Evolutionary conservation across 1,140 invertebrate genomes (phyloP).

Genomic region (Trigoniulus corallinus): DNA sequence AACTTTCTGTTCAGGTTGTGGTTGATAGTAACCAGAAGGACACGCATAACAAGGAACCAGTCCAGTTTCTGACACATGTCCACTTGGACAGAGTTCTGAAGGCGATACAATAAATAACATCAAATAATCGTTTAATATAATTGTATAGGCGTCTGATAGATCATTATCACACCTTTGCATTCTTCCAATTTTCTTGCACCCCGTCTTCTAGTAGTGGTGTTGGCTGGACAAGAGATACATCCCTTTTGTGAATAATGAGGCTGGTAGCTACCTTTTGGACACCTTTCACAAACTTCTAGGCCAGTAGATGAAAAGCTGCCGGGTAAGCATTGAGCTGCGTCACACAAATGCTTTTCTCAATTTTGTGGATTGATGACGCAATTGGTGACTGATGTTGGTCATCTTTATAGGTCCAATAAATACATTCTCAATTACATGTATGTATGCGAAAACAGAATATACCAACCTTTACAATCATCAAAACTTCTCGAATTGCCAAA

Average conservation of each 20-base stretch:
- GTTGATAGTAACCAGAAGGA: constrained; percentile 30
- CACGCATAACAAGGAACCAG: constrained; percentile 32
- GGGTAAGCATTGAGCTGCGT: constrained; percentile 33
- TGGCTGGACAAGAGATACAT: constrained; percentile 37
- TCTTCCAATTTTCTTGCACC: constrained; percentile 28
- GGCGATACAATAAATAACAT: constrained; percentile 13
- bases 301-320: constrained; percentile 32
- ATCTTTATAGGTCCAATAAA: too few species aligned
- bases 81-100: constrained; percentile 27
- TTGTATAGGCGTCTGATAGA: not conserved
- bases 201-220: constrained; percentile 34
- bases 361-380: too few species aligned
- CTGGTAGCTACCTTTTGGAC: constrained; percentile 41
- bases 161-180: constrained; percentile 27
- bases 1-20: constrained; percentile 23
- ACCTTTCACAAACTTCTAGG: constrained; percentile 39
- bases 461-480: constrained; percentile 39
- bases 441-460: not conserved
- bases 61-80: constrained; percentile 30
- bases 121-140: not conserved
- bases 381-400: too few species aligned
- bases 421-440: not conserved
- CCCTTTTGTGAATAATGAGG: constrained; percentile 33
- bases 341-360: too few species aligned
- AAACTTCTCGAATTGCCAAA: constrained; percentile 33